Evolutionary conservation across 2,888 invertebrate genomes (phyloP).

Genomic region (Argyra leucocephala): DNA sequence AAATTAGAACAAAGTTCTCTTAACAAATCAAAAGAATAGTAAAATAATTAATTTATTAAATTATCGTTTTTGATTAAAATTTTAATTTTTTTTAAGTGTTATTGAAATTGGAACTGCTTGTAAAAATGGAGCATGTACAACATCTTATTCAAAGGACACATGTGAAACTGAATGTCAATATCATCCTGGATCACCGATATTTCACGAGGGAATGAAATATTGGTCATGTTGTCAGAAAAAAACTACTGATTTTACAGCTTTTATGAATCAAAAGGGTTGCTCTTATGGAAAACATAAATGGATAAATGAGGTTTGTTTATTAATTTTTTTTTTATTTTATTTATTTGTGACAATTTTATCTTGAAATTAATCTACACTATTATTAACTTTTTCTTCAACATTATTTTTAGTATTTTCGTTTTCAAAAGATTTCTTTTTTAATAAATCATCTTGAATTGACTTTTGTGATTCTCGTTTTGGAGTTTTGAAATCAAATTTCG

Average conservation of each 20-base stretch:
- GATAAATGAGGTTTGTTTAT: slow-evolving; percentile 51
- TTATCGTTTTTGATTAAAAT: background rate
- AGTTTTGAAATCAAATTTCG: slow-evolving; percentile 30
- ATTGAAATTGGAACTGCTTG: slow-evolving; percentile 68
- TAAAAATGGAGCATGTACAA: slow-evolving; percentile 74
- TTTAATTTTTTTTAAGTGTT: slow-evolving; percentile 37
- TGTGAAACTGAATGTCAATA: slow-evolving; percentile 58
- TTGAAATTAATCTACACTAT: too few relatives aligned
- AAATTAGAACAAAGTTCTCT: slow-evolving; percentile 13
- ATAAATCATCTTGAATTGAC: slow-evolving; percentile 16
- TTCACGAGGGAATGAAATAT: slow-evolving; percentile 94
- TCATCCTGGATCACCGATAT: slow-evolving; percentile 85
- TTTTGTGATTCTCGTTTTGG: slow-evolving; percentile 40
- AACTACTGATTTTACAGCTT: slow-evolving; percentile 87
- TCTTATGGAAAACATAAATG: slow-evolving; percentile 75
- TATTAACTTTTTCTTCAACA: too few relatives aligned
- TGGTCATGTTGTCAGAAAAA: slow-evolving; percentile 93
- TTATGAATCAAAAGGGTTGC: slow-evolving; percentile 88
- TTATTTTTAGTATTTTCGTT: too few relatives aligned
- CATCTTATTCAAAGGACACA: slow-evolving; percentile 55
- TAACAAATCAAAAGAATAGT: background rate
- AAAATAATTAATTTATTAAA: background rate
- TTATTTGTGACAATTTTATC: slow-evolving; percentile 11
- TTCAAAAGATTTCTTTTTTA: background rate
- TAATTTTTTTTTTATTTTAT: background rate